These are phyloP conservation scores for Onychomys arenicola DNA, from an alignment of 2,797 vertebrate species.

Conservation along the genomic window DNA sequence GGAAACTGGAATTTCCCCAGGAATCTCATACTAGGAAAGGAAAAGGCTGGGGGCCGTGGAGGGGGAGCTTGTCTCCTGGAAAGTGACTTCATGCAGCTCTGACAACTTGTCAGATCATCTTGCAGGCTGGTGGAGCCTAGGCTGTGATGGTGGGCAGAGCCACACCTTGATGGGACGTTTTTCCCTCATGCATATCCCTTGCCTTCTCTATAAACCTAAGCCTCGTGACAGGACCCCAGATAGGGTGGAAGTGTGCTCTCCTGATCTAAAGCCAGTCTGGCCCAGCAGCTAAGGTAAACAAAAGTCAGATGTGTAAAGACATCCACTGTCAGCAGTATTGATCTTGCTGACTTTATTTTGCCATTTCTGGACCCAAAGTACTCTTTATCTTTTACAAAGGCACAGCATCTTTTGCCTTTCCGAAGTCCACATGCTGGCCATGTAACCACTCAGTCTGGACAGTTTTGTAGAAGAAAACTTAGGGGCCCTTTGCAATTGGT, in stretches of 20 bases:
- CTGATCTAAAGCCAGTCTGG: not conserved
- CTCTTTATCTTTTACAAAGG: not conserved
- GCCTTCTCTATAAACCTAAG: not conserved
- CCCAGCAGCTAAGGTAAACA: not conserved
- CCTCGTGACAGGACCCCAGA: not conserved
- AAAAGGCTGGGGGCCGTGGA: not conserved
- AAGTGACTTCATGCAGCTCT: not conserved
- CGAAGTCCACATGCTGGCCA: not conserved
- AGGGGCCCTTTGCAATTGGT: not conserved
- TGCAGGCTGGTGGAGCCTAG: not conserved
- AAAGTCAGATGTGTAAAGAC: not conserved
- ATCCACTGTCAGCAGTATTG: not conserved
- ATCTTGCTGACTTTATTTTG: not conserved
- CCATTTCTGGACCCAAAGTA: not conserved
- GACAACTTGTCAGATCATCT: not conserved
- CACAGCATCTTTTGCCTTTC: not conserved
- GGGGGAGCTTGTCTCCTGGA: not conserved
- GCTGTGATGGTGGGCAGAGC: not conserved
- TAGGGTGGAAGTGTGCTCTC: not conserved
- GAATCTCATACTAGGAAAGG: not conserved
- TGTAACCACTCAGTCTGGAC: not conserved
- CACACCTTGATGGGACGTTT: not conserved
- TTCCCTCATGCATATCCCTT: not conserved
- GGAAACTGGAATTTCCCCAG: conserved; percentile 24
- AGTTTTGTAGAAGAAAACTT: not conserved